Base-by-base conservation (phyloP, 2,797 vertebrate species). In the Psittacula echo region DNA sequence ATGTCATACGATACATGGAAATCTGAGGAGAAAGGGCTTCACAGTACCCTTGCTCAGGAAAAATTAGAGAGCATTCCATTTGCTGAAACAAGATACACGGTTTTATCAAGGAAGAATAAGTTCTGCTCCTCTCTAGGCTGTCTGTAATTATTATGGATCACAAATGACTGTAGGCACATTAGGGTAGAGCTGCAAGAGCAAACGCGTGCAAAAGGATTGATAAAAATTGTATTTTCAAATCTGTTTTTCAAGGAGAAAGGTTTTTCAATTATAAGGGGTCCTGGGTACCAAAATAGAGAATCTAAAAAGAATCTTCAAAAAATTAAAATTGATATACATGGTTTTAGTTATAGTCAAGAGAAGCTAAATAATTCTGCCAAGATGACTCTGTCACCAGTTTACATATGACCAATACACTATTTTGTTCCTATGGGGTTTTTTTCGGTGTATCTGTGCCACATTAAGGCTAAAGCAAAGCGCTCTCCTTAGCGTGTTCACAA, bases 1-100 rank as follows among this genome's bases (percentile, higher is more conserved):
- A 22, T 1, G 3, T 48, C 0, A 1, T 11, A 61, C 0, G 1
- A 56, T 2, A 16, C 5, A 0, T 0, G 29, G 71, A 62, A 82
- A 87, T 13, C 44, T 7, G 2, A 34, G 39, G 13, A 41, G 30
- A 71, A 77, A 60, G 51, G 41, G 60, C 47, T 23, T 56, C 23
- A 30, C 34, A 32, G 42, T 21, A 30, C 10, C 29, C 21, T 47
- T 14, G 12, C 39, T 13, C 1, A 2, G 47, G 67, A 66, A 90
- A 85, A 89, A 70, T 11, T 8, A 70, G 4, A 17, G 5, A 17
- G 5, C 1, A 2, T 56, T 77, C 50, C 73, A 51, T 22, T 41
- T 62, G 24, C 47, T 67, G 67, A 75, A 81, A 72, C 1, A 3
- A 86, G 41, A 67, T 4, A 61, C 15, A 41, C 18, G 14, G 32